These are phyloP conservation scores for Chinchilla lanigera DNA, from an alignment of 2,113 vertebrate species.

Conservation along the genomic window DNA sequence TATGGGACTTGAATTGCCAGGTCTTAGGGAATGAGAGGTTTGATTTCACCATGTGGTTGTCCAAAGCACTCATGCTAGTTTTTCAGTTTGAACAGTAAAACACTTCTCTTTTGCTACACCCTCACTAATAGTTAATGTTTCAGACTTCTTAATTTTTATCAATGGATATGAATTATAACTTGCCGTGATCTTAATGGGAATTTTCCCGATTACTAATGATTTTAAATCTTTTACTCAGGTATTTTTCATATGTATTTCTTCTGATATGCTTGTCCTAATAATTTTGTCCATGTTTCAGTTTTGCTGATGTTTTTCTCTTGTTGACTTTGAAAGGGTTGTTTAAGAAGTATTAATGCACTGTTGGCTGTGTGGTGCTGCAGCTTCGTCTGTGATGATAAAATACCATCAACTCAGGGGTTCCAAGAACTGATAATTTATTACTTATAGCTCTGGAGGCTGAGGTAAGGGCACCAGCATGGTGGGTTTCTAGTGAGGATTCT, in stretches of 20 bases:
- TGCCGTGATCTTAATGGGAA: neutral
- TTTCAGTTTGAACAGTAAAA: neutral
- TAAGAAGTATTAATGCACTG: neutral
- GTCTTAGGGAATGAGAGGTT: neutral
- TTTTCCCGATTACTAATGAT: neutral
- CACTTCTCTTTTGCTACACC: neutral
- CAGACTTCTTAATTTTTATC: slow-evolving; percentile 9
- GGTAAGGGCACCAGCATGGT: neutral
- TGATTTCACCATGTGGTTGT: neutral
- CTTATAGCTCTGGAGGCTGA: neutral
- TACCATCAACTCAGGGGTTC: neutral
- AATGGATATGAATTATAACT: neutral
- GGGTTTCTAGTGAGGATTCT: neutral
- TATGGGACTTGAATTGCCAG: neutral
- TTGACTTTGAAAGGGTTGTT: neutral
- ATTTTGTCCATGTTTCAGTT: slow-evolving; percentile 57
- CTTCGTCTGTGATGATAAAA: neutral
- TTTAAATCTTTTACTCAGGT: neutral
- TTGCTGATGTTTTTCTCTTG: neutral
- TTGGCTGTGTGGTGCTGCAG: neutral
- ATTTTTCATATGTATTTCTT: neutral
- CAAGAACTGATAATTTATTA: neutral
- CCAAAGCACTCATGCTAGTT: neutral
- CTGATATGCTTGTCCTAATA: slow-evolving; percentile 4
- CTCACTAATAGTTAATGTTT: neutral